These are phyloP conservation scores for Myrmophylax atrothorax DNA, from an alignment of 2,113 vertebrate genomes.

Conservation along the genomic window DNA sequence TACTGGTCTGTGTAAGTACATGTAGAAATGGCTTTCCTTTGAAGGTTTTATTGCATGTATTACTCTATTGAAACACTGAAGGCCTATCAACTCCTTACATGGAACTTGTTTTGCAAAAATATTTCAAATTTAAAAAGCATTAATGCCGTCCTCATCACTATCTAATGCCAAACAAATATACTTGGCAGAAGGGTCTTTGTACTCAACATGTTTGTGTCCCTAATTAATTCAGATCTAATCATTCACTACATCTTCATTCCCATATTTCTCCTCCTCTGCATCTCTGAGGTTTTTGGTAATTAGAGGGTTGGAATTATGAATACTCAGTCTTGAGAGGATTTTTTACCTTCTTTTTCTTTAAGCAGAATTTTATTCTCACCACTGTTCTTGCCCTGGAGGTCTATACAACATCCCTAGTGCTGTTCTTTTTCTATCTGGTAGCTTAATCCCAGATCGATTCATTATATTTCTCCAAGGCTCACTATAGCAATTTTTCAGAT, in stretches of 20 bases:
- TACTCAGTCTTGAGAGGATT: not conserved
- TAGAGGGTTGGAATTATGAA: slow-evolving; percentile 1
- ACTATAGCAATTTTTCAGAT: slow-evolving; percentile 35
- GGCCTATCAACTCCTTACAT: not conserved
- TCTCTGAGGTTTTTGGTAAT: slow-evolving; percentile 47
- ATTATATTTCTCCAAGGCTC: slow-evolving; percentile 47
- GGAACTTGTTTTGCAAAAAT: not conserved
- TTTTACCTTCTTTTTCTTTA: slow-evolving; percentile 46
- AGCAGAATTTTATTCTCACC: slow-evolving; percentile 50
- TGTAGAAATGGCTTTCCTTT: not conserved
- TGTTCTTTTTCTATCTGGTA: slow-evolving; percentile 11
- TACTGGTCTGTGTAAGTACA: not conserved
- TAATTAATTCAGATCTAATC: slow-evolving; percentile 52
- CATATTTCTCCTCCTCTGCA: not conserved
- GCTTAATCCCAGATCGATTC: slow-evolving; percentile 64
- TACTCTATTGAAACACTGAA: not conserved
- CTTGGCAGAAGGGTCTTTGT: not conserved
- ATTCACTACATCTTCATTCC: slow-evolving; percentile 53
- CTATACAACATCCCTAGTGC: slow-evolving; percentile 4
- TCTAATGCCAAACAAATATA: not conserved
- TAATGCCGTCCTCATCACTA: not conserved
- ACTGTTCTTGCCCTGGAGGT: slow-evolving; percentile 44
- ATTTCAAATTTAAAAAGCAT: not conserved
- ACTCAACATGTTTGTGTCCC: slow-evolving; percentile 1
- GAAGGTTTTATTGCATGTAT: not conserved